Conservation (phyloP, 2,113 vertebrate genomes). For the Laticauda laticaudata region DNA sequence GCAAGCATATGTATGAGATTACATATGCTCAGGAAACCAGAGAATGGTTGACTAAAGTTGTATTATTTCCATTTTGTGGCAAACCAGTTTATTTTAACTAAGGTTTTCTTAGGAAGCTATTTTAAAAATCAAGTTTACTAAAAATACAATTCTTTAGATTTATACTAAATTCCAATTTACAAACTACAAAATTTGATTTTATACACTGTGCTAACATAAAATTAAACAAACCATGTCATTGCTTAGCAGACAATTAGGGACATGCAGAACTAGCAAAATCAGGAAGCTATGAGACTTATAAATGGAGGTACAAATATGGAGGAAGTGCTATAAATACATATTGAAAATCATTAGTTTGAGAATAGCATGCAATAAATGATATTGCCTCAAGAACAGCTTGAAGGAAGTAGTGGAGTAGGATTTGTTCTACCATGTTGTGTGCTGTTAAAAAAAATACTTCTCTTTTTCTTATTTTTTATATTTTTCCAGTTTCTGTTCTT, state of each 20-base stretch:
- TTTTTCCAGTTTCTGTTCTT: background rate
- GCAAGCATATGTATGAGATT: background rate
- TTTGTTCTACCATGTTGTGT: background rate
- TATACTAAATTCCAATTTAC: background rate
- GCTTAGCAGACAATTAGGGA: background rate
- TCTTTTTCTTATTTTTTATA: background rate
- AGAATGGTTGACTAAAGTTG: background rate
- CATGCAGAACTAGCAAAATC: background rate
- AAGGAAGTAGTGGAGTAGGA: background rate
- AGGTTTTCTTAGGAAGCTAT: background rate
- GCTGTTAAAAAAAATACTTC: background rate
- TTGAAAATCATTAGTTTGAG: background rate
- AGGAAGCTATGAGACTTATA: background rate
- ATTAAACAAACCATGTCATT: background rate
- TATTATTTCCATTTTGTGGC: background rate
- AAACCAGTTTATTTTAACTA: background rate
- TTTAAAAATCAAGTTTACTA: background rate
- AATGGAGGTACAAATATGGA: background rate
- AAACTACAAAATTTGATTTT: background rate
- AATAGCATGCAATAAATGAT: background rate
- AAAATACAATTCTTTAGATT: background rate
- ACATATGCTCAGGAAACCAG: background rate
- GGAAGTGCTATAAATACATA: background rate
- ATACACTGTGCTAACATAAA: background rate
- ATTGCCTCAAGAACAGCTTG: background rate